Base-by-base conservation (phyloP, 1,140 invertebrate genomes). In the Chelonus insularis region DNA sequence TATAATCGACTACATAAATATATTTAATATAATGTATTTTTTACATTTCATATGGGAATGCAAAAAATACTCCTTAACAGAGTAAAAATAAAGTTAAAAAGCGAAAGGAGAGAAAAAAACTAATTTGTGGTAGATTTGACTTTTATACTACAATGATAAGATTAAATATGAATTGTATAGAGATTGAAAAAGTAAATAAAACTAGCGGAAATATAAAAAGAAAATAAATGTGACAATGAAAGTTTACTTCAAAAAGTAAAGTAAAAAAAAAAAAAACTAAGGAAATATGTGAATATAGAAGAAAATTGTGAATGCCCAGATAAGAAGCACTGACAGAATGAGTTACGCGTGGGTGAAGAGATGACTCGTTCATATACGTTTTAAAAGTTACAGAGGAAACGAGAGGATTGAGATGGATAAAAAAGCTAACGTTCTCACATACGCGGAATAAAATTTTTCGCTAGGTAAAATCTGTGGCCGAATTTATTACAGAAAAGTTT, bases 251-350 rank as follows among this genome's bases (percentile, higher is more conserved):
- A 12, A 34, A 29, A 16, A 58, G 14, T 0, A 32, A 48, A 2
- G n/a, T 9, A 12, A 34, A 29, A 16, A 58, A 9, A 1, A 32
- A 48, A 2, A 23, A 57, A 20, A 57, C 23, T 21, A 16, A 18
- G 29, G 36, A 29, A 32, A 23, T 14, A 23, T 20, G 8, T 34
- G 18, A 34, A 58, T 34, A 48, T n/a, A 58, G 29, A 47, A 12
- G 18, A 58, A 58, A 58, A 50, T 34, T 48, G 43, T 48, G 43
- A 45, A 25, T 14, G 32, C 25, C 43, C 43, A 36, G 43, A 58
- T 58, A 41, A 58, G 56, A 58, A 48, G 16, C 23, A 57, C 55
- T 57, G 55, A 18, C 56, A 48, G 41, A 16, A 58, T 58, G 56
- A 48, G 43, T 23, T 47, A 58, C 16, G 43, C 56, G 41, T 57